phyloP scores from a whole-genome alignment of 2,113 vertebrate species.

The Mystacornis crossleyi region DNA sequence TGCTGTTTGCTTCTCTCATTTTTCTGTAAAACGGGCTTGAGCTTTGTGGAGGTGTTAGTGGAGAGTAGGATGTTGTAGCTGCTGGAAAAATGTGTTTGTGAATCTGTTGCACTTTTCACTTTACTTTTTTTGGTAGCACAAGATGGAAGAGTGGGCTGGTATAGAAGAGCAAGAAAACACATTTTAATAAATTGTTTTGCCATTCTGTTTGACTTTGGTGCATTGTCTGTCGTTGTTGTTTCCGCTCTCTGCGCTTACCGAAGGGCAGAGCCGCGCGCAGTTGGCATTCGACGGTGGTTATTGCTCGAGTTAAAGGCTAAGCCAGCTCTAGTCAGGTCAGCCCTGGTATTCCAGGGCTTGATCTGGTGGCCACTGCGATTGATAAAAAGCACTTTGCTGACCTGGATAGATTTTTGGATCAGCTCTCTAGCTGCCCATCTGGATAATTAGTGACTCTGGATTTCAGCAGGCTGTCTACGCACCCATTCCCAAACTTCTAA shows the following conservation, averaged over 20 bases:
- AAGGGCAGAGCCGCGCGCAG: rapidly evolving
- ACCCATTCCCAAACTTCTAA: not conserved
- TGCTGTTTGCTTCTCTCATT: not conserved
- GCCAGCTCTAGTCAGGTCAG: not conserved
- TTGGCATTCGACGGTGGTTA: not conserved
- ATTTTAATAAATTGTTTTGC: not conserved
- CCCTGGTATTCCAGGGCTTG: not conserved
- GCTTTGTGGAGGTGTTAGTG: not conserved
- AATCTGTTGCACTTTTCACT: not conserved
- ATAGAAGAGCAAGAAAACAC: not conserved
- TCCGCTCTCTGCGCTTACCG: not conserved
- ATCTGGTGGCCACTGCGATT: rapidly evolving
- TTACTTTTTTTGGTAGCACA: not conserved
- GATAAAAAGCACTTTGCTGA: not conserved
- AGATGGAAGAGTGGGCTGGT: not conserved
- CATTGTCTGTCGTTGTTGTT: rapidly evolving
- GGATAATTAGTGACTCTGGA: not conserved
- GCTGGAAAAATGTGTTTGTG: not conserved
- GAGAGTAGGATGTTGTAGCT: not conserved
- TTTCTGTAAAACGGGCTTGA: not conserved
- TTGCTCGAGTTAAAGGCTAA: not conserved
- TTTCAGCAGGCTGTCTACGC: not conserved
- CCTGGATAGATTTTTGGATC: not conserved
- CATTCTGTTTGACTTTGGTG: not conserved
- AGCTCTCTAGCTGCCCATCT: not conserved